Evolutionary conservation across 1,140 invertebrate species (phyloP), one percentile per base, ranked within the genome.

Genomic region (Micrasema longulum): DNA sequence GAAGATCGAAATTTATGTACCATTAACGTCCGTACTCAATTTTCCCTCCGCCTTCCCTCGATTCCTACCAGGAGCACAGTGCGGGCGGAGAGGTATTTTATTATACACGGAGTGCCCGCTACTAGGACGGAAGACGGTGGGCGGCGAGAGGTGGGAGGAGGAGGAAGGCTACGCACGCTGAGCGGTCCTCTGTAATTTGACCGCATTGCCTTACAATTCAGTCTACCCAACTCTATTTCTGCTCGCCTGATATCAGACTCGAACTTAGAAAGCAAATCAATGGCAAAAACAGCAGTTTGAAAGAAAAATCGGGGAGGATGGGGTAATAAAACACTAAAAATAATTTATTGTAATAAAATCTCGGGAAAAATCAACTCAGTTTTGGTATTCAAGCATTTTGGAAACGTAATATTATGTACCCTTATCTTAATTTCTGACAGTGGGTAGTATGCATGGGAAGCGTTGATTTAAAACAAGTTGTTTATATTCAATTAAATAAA

Each of bases 21-120:
- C 55, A 60, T 60, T 60, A 60, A 60, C 55, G 55, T 60, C 55
- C 55, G 55, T n/a, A 48, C 36, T 60, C 55, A 16, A 22, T 16
- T 43, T 60, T 55, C 50, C 50, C 50, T 53, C 23, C 50, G 50
- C 14, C 55, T 60, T 60, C 55, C 18, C 55, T 38, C 55, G n/a
- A 16, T 35, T 20, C 55, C 16, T 60, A 38, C 55, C 35, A 41
- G 55, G 55, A 60, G 55, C 12, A 1, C 55, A 55, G n/a, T n/a
- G 11, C 52, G 12, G 52, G 12, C 55, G 55, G 48, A 60, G 36
- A 38, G 36, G 55, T 38, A 31, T 31, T 31, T 31, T 31, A 31
- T 31, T 31, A 31, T 31, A 31, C 26, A 52, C 11, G 20, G 11
- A 52, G 48, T 52, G 6, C 11, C 18, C 48, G 16, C 18, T 31